A percentile compares a stretch with the other conserved stretches of the same genome.
Evolutionary conservation across 1,140 invertebrate species (phyloP).

Genomic region (Drosophila takahashii): DNA sequence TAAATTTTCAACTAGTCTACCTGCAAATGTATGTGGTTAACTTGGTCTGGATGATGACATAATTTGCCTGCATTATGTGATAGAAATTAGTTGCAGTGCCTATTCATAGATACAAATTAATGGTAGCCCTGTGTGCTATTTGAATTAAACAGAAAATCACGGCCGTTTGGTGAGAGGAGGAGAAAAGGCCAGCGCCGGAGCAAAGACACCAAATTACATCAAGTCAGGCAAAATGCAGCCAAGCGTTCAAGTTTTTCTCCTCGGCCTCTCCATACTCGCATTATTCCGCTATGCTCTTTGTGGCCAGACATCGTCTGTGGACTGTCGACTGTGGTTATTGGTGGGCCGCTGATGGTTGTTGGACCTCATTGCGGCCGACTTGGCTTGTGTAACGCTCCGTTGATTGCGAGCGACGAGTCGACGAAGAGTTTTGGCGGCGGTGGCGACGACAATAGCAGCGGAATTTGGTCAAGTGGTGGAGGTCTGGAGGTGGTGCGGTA

Average conservation of each 20-base stretch:
- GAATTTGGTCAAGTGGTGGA: constrained; percentile 62
- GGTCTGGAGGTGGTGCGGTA: constrained; percentile 38
- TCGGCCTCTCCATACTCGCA: constrained; percentile 19
- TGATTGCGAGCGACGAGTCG: constrained; percentile 45
- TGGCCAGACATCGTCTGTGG: constrained; percentile 67
- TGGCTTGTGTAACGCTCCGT: constrained; percentile 69
- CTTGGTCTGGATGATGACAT: constrained; percentile 44
- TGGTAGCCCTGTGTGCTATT: constrained; percentile 54
- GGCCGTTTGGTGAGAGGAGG: constrained; percentile 6
- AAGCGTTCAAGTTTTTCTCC: constrained; percentile 65
- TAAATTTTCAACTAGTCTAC: too few relatives aligned
- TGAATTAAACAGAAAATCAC: constrained; percentile 28
- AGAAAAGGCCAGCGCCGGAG: constrained; percentile 34
- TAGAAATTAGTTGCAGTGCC: constrained; percentile 14
- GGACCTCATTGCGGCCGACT: constrained; percentile 65
- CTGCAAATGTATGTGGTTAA: constrained; percentile 1
- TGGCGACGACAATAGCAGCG: constrained; percentile 14
- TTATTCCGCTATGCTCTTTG: constrained; percentile 69
- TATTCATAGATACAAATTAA: constrained; percentile 51
- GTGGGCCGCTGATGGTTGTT: constrained; percentile 10
- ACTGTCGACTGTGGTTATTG: constrained; percentile 21
- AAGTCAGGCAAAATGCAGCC: constrained; percentile 78
- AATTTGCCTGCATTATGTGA: constrained; percentile 46
- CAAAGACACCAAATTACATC: constrained; percentile 74
- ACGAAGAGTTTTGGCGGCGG: constrained; percentile 37